Base-by-base conservation (phyloP, 2,888 invertebrate species). In the Drosophila melanosoma region DNA sequence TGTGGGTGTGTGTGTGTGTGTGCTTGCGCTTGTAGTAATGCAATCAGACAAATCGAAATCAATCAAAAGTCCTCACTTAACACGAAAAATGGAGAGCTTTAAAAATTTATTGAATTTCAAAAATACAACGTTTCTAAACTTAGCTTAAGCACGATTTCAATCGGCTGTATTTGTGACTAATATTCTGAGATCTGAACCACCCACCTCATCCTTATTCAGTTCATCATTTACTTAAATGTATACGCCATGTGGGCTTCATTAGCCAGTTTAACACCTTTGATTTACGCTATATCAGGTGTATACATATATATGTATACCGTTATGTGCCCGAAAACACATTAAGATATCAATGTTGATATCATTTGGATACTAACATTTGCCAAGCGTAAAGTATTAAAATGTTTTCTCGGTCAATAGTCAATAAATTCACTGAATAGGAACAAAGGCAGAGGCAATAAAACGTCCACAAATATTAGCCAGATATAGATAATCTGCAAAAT, bases 331-430 rank as follows among this genome's bases (percentile, higher is more conserved):
- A 33, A 60, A 42, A 38, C 38, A 40, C 36, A 63, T 29, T 51
- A 15, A 63, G 61, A 36, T 68, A 74, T 65, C 64, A 60, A 72
- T 80, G 68, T 65, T 61, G 69, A 75, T 75, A 75, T 69, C 69
- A 63, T 57, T 69, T 53, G 77, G 67, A 69, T 71, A 75, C 82
- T 75, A 85, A 82, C 80, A 85, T 87, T 84, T 84, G 83, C 88
- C 85, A 85, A 87, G 84, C 81, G 82, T 82, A 87, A 85, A 84
- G 85, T 84, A 87, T 85, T 84, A 84, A 82, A 84, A 84, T 84
- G 87, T 87, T 80, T 74, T 82, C 64, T 80, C 54, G 80, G 80
- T 82, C 85, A 54, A 54, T 54, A 83, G 45, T 23, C 23, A 45
- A 87, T 79, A 84, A 80, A 73, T 76, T 80, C 76, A 82, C 80